Evolutionary conservation across 2,888 invertebrate species (phyloP).

Genomic region (Luperina testacea): DNA sequence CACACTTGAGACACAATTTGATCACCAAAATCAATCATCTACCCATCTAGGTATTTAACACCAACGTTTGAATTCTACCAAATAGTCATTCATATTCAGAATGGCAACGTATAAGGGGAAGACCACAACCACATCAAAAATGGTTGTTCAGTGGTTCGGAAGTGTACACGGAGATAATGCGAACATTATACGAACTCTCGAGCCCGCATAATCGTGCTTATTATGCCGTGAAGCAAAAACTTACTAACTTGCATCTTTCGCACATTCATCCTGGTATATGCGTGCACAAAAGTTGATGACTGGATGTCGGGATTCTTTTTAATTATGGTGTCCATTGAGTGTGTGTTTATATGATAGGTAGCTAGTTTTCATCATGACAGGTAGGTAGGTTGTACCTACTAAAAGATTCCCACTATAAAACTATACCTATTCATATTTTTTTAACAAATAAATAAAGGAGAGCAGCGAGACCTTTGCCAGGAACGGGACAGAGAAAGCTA

Average conservation of each 20-base stretch:
- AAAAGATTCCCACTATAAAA: background rate
- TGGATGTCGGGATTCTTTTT: constrained; percentile 1
- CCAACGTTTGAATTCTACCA: constrained; percentile 52
- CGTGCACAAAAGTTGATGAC: constrained; percentile 63
- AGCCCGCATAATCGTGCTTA: constrained; percentile 86
- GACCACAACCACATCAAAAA: constrained; percentile 68
- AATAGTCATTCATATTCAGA: constrained; percentile 59
- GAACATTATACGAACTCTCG: constrained; percentile 88
- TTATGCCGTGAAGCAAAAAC: constrained; percentile 83
- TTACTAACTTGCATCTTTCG: constrained; percentile 85
- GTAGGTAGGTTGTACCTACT: too few relatives aligned
- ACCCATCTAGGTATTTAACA: constrained; percentile 33
- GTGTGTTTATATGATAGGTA: background rate
- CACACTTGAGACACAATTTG: background rate
- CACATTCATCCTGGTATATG: constrained; percentile 72
- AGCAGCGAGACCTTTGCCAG: background rate
- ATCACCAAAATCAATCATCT: constrained; percentile 32
- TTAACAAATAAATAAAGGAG: background rate
- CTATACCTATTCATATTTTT: background rate
- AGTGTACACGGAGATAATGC: constrained; percentile 86
- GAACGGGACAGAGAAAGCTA: background rate
- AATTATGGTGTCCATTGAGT: background rate
- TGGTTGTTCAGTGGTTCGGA: constrained; percentile 81
- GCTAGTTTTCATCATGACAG: background rate
- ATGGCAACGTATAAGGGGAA: constrained; percentile 64